Base-by-base conservation (phyloP, 2,113 vertebrate species). In the Microtus pennsylvanicus region DNA sequence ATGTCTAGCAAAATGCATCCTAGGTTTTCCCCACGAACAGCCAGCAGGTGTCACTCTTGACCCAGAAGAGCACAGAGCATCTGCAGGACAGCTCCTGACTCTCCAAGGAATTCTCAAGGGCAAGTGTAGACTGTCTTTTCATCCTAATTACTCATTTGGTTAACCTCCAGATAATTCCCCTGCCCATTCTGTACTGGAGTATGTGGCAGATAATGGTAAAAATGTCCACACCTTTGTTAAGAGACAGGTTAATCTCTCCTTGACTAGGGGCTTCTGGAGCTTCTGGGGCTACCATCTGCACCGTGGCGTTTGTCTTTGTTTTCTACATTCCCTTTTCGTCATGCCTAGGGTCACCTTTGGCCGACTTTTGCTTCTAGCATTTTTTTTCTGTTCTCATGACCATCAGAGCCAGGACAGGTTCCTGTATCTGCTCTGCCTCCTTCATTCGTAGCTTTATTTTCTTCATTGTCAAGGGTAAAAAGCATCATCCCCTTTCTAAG, bases 11-110 rank as follows among this genome's bases (percentile, higher is more conserved):
- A 96, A 97, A 87, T 38, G 11, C 47, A 92, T 42, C 90, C 76
- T 94, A 30, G 0, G 9, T 63, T 45, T 52, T 97, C 92, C 87
- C 95, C 0, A 0, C 35, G 89, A 11, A 81, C 87, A 75, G 45
- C 98, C 98, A 98, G 97, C 95, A 98, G 98, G 89, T 98, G 98
- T 98, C 98, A 95, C 91, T 95, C 80, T 98, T 98, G 96, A 96
- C 70, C 95, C 91, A 97, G 94, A 98, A 98, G 92, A 96, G 17
- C 17, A 35, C 9, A 52, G 1, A 0, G 1, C 5, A 0, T 61
- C 38, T 69, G 14, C 21, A 33, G 1, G 5, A 35, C 96, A 96
- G 91, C 63, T 22, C 91, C 88, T 77, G 96, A 21, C 76, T 5
- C 24, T 76, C n/a, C 61, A 14, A 2, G 77, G 35, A 80, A 69